phyloP scores from a whole-genome alignment of 1,140 invertebrate genomes.

The Anastrepha obliqua region DNA sequence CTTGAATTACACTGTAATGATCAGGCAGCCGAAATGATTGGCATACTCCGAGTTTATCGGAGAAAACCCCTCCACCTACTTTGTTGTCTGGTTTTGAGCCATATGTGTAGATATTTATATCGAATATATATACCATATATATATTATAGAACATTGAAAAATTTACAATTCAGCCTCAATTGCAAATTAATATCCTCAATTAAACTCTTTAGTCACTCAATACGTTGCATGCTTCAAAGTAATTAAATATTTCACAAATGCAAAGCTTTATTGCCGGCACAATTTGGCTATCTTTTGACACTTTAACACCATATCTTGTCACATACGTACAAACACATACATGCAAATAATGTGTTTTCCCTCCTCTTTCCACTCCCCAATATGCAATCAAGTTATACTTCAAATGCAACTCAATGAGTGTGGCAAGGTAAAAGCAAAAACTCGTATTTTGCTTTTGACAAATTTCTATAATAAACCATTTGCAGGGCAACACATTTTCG shows the following conservation, averaged over 20 bases:
- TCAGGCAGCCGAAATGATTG: too few species aligned
- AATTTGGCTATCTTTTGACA: neutral
- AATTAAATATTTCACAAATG: neutral
- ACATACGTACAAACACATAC: neutral
- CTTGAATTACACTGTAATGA: too few species aligned
- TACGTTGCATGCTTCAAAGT: neutral
- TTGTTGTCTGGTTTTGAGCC: too few species aligned
- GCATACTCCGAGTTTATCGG: too few species aligned
- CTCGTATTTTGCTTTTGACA: neutral
- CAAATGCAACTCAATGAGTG: neutral
- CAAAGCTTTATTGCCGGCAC: neutral
- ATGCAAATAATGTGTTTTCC: neutral
- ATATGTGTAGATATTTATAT: too few species aligned
- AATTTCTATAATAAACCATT: slow-evolving; percentile 21
- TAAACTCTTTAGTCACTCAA: neutral
- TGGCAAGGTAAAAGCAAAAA: neutral
- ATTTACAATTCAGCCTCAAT: too few species aligned
- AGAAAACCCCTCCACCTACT: too few species aligned
- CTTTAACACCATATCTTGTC: neutral
- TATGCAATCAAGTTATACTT: neutral
- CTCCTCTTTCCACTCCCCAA: neutral
- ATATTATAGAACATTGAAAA: too few species aligned
- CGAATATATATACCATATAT: too few species aligned
- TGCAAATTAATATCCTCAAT: too few species aligned
- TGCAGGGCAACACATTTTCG: neutral